Conservation (phyloP, 2,113 vertebrate species). For the Sciurus niger region DNA sequence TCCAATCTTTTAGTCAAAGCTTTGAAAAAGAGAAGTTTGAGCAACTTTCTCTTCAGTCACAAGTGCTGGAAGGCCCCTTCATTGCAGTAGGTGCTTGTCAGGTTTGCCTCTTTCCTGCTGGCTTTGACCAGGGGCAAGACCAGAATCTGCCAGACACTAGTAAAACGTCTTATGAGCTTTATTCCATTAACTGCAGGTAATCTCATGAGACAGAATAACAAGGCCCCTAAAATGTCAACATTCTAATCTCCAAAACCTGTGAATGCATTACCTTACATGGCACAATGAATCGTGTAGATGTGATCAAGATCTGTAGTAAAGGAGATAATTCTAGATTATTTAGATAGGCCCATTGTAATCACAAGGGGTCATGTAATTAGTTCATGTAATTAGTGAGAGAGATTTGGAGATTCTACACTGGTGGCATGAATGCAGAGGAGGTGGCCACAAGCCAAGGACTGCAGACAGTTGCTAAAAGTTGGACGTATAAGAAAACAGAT, state of each 20-base stretch:
- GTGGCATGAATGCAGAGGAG: background rate
- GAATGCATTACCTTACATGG: background rate
- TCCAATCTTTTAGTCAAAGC: background rate
- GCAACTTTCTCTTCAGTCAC: too few species aligned
- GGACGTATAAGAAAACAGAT: background rate
- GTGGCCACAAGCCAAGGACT: background rate
- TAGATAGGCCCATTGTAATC: background rate
- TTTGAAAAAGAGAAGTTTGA: background rate
- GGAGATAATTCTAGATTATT: background rate
- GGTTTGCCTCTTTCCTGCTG: background rate
- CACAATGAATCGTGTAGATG: background rate
- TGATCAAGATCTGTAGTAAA: background rate
- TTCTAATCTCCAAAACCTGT: background rate
- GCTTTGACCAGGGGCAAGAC: background rate
- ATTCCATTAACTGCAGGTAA: background rate
- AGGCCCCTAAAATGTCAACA: background rate
- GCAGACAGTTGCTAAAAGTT: background rate
- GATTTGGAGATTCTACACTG: background rate
- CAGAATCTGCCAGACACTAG: background rate
- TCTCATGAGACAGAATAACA: background rate
- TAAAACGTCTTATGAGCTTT: background rate
- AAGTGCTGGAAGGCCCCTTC: background rate
- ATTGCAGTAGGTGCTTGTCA: accelerated
- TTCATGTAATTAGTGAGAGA: background rate
- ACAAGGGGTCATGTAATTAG: background rate